Evolutionary conservation across 2,113 vertebrate species (phyloP).

Genomic region (Lamprotornis superbus): DNA sequence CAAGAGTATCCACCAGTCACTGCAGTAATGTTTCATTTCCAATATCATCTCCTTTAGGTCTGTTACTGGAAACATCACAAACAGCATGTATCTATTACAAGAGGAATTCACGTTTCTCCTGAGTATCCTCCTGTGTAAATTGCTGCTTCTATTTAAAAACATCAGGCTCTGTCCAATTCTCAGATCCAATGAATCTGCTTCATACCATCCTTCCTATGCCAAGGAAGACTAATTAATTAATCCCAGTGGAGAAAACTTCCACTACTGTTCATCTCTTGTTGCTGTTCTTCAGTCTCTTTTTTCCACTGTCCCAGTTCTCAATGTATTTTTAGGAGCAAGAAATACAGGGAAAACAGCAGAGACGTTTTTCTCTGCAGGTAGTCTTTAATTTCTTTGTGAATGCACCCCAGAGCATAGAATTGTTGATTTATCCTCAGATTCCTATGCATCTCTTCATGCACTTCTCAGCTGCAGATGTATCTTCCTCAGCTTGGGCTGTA

Average conservation of each 20-base stretch:
- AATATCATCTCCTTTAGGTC: not conserved
- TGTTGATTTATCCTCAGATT: conserved; percentile 22
- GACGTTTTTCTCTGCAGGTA: not conserved
- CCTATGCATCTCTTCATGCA: not conserved
- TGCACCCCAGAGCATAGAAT: not conserved
- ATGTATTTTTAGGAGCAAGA: conserved; percentile 22
- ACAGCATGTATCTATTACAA: not conserved
- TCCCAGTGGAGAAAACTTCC: conserved; percentile 24
- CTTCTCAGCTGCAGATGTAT: not conserved
- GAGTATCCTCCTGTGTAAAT: conserved; percentile 16
- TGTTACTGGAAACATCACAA: conserved; percentile 14
- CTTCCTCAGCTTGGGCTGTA: not conserved
- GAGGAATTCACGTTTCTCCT: not conserved
- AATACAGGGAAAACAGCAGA: not conserved
- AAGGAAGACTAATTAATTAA: conserved; percentile 57
- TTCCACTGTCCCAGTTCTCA: not conserved
- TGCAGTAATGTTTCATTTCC: not conserved
- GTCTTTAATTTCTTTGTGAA: not conserved
- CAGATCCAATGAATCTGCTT: conserved; percentile 2
- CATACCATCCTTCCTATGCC: not conserved
- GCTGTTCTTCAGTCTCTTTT: not conserved
- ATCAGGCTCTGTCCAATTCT: not conserved
- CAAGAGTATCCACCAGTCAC: not conserved
- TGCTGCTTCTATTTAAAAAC: conserved; percentile 38
- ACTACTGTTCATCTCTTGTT: not conserved